Evolutionary conservation across 2,797 vertebrate species (phyloP), one percentile per base, ranked within the genome.

Genomic region (Cuculus canorus): DNA sequence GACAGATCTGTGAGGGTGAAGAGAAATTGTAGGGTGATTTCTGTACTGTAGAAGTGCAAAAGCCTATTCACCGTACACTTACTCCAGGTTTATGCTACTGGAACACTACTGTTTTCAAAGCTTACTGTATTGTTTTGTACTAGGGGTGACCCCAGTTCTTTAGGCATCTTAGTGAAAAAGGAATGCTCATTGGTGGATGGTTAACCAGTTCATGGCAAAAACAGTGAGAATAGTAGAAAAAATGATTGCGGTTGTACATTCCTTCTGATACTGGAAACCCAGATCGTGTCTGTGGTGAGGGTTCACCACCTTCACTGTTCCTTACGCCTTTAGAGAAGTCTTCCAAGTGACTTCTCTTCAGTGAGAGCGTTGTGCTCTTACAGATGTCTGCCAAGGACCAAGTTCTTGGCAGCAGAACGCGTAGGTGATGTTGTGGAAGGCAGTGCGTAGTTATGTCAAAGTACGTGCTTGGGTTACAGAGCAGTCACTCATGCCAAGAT

Each of bases 401-500:
- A 16, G 45, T 39, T n/a, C 21, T 70, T 52, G 17, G 3, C n/a
- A 28, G 22, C 37, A 30, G 17, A 41, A 30, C 14, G 6, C 5
- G 1, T 3, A 13, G n/a, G 16, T 41, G 25, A 5, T 21, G 6
- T 10, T 66, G 47, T 41, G 63, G 16, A 21, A 77, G 56, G 64
- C 64, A 85, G 54, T 0, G 3, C 18, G 4, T 16, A 3, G 17
- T 30, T 8, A 5, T 50, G 35, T 13, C 28, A 15, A 0, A 0
- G 11, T 10, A 5, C 1, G 4, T 37, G 28, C 72, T 35, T 57
- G 22, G 21, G 7, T 66, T 47, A 6, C 24, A 2, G 13, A 50
- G 65, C 28, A 41, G 18, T 47, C 22, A 6, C 50, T 79, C 1
- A 0, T 22, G 61, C 15, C 41, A 8, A 24, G 25, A 28, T 21